Evolutionary conservation across 2,888 invertebrate genomes (phyloP), one percentile per base, ranked within the genome.

Genomic region (Ischnura elegans): DNA sequence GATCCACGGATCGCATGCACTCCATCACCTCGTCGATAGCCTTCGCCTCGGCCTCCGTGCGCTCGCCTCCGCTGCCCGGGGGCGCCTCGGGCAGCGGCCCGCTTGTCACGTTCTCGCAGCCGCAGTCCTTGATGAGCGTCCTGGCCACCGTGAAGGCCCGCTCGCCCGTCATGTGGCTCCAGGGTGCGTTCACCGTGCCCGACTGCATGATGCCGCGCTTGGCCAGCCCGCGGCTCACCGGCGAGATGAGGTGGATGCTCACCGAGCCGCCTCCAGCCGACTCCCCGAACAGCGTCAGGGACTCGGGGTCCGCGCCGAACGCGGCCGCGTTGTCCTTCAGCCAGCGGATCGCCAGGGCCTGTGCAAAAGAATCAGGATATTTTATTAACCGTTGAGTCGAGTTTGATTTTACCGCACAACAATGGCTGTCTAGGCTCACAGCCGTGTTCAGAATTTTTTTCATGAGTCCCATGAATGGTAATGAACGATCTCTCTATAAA

Each of bases 201-300:
- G 99, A 99, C 96, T 99, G 99, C 95, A 99, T 97, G 95, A 99
- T 99, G 6, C 99, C 99, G 87, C 99, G 97, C 94, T 97, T 97
- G 93, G 98, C 98, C 94, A 99, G 96, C 3, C 98, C 98, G 95
- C 97, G 94, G 93, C 95, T 95, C 13, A 95, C 95, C 95, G 95
- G 96, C 0, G 97, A 96, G 90, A 97, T 95, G 10, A 93, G 42
- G 36, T 93, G 93, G 61, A 98, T 96, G 95, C 98, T 98, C 0
- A 98, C 98, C 85, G 98, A 98, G 42, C 98, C 98, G 10, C 99
- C 99, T 0, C 99, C 99, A 0, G 99, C 99, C 43, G 99, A 99
- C 96, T 99, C 99, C 0, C 99, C 99, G 95, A 99, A 99, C 93
- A 99, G 96, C 0, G 99, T 99, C 94, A 99, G 98, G 95, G 98